phyloP scores from a whole-genome alignment of 2,888 invertebrate genomes.

The Eucera pruinosa region DNA sequence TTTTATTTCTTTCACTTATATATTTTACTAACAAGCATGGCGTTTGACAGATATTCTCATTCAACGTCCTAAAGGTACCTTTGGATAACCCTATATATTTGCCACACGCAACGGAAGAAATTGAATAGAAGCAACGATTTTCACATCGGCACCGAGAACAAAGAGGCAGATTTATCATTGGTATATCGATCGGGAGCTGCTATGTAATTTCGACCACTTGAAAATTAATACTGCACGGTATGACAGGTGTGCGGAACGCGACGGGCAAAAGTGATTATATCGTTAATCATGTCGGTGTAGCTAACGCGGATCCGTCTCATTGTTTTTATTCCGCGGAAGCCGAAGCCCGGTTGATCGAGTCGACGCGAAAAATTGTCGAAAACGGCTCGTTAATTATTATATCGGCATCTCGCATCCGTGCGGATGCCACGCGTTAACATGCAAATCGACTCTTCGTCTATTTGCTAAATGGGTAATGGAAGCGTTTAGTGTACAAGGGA shows the following conservation, averaged over 20 bases:
- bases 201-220: constrained; percentile 46
- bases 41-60: too few species aligned
- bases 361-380: constrained; percentile 49
- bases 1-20: too few species aligned
- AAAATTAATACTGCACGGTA: constrained; percentile 43
- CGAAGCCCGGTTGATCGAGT: constrained; percentile 32
- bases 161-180: constrained; percentile 42
- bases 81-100: too few species aligned
- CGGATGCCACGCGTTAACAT: constrained; percentile 46
- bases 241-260: constrained; percentile 46
- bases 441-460: constrained; percentile 52
- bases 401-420: constrained; percentile 35
- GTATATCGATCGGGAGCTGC: constrained; percentile 32
- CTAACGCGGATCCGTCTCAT: constrained; percentile 40
- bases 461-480: too few species aligned
- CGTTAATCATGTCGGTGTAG: constrained; percentile 52
- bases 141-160: background rate
- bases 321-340: constrained; percentile 25
- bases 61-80: too few species aligned
- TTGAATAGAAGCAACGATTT: too few species aligned
- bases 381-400: constrained; percentile 49
- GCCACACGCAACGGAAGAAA: too few species aligned
- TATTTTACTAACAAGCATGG: too few species aligned
- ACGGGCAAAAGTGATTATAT: constrained; percentile 49
- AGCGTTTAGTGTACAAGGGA: too few species aligned